A percentile compares a stretch with the other conserved stretches of the same genome.
Conservation (phyloP, 2,113 vertebrate species). For the Poeciliopsis occidentalis region DNA sequence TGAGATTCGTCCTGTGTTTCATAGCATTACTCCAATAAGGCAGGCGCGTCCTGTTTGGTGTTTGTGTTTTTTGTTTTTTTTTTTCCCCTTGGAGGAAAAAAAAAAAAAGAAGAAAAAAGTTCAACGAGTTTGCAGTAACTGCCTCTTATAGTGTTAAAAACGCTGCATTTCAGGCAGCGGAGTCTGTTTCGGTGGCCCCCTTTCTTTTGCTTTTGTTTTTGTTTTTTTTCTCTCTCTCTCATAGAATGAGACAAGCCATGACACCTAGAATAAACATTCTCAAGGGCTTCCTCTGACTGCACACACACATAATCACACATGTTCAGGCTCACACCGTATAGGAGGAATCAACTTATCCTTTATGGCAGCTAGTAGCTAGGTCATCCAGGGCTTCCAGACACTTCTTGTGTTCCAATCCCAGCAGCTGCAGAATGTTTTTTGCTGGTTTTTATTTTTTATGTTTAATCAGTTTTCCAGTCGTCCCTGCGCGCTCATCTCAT, state of each 20-base stretch:
- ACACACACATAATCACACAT: constrained; percentile 65
- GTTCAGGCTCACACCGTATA: constrained; percentile 69
- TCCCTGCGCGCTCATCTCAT: constrained; percentile 38
- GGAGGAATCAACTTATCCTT: constrained; percentile 68
- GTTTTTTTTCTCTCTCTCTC: constrained; percentile 18
- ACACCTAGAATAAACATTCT: constrained; percentile 53
- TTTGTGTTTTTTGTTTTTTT: constrained; percentile 19
- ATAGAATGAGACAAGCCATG: constrained; percentile 77
- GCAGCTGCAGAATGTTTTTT: constrained; percentile 75
- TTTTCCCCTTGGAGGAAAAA: background rate
- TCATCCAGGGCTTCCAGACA: constrained; percentile 85
- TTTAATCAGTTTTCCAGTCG: constrained; percentile 6
- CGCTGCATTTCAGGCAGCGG: constrained; percentile 19
- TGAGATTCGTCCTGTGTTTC: constrained; percentile 50
- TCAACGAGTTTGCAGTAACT: constrained; percentile 61
- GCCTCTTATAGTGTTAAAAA: constrained; percentile 63
- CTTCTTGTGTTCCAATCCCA: constrained; percentile 73
- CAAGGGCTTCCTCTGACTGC: constrained; percentile 81
- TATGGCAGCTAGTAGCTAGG: constrained; percentile 83
- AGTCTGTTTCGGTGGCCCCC: constrained; percentile 32
- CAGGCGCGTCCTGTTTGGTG: constrained; percentile 42
- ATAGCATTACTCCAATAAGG: constrained; percentile 44
- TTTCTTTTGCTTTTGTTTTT: background rate
- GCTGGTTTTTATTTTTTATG: background rate
- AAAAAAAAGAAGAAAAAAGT: background rate